Percentiles rank a stretch among this genome's conserved stretches.
Conservation (phyloP, 1,140 invertebrate genomes). For the Drosophila persimilis region DNA sequence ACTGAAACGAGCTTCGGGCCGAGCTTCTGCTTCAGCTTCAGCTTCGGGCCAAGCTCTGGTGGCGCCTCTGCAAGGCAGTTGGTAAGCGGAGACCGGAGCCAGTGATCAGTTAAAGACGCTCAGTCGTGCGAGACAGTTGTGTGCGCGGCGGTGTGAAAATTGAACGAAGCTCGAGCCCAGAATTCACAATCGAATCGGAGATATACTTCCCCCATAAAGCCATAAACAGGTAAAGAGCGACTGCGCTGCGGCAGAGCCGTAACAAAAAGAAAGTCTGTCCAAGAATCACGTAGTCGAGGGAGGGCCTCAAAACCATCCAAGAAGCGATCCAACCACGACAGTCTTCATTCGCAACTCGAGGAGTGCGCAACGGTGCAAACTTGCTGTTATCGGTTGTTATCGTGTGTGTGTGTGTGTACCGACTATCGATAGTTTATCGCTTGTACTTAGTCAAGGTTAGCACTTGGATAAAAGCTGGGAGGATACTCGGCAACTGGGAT, state of each 20-base stretch:
- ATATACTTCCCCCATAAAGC: conserved; percentile 30
- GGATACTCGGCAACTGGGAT: conserved; percentile 3
- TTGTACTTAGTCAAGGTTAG: conserved; percentile 48
- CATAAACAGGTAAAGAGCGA: conserved; percentile 49
- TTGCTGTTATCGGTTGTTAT: conserved; percentile 49
- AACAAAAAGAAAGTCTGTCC: conserved; percentile 57
- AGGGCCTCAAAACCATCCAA: conserved; percentile 72
- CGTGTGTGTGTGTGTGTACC: conserved; percentile 25
- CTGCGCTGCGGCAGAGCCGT: conserved; percentile 24
- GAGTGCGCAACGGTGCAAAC: conserved; percentile 63
- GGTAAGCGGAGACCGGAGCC: conserved; percentile 74
- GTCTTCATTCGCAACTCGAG: conserved; percentile 73
- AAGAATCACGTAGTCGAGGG: conserved; percentile 59
- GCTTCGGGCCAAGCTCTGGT: conserved; percentile 33
- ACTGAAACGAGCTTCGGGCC: conserved; percentile 34
- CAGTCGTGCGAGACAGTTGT: conserved; percentile 82
- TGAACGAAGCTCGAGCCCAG: conserved; percentile 50
- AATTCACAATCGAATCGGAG: conserved; percentile 33
- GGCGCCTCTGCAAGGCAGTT: conserved; percentile 50
- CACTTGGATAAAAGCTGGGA: conserved; percentile 30
- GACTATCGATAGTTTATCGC: conserved; percentile 19
- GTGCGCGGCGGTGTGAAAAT: conserved; percentile 79
- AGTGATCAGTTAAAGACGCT: conserved; percentile 82
- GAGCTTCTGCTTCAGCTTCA: background rate
- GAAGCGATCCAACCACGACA: conserved; percentile 72